Evolutionary conservation across 2,888 invertebrate genomes (phyloP).

Genomic region (Octodonta nipae): DNA sequence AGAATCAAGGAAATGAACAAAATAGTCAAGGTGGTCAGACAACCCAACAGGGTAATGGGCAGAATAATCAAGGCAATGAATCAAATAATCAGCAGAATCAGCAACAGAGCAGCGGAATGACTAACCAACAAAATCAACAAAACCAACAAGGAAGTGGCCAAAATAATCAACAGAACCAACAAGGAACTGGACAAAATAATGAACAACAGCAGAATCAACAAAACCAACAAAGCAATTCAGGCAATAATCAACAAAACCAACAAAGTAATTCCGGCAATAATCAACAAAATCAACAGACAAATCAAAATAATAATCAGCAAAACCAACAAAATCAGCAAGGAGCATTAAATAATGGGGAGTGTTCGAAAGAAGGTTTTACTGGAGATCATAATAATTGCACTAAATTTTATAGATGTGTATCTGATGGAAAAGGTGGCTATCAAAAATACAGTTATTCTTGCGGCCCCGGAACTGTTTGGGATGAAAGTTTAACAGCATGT

Average conservation of each 20-base stretch:
- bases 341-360: conserved; percentile 3
- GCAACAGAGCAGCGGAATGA: conserved; percentile 7
- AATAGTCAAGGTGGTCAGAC: conserved; percentile 8
- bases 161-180: conserved; percentile 11
- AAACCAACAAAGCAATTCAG: conserved; percentile 6
- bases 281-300: not conserved
- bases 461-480: conserved; percentile 67
- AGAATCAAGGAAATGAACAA: conserved; percentile 9
- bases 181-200: conserved; percentile 7
- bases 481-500: conserved; percentile 51
- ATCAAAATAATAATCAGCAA: conserved; percentile 8
- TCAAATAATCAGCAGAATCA: conserved; percentile 5
- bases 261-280: not conserved
- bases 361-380: conserved; percentile 50
- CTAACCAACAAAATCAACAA: conserved; percentile 2
- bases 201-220: conserved; percentile 9
- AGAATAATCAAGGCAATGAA: conserved; percentile 4
- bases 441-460: conserved; percentile 62
- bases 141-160: conserved; percentile 6
- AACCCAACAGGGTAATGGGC: conserved; percentile 11
- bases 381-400: conserved; percentile 54
- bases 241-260: conserved; percentile 7
- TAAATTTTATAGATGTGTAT: conserved; percentile 66
- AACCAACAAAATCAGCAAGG: conserved; percentile 11
- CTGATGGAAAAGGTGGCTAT: conserved; percentile 44